Percentiles rank a stretch among this genome's conserved stretches.
Evolutionary conservation across 2,888 invertebrate genomes (phyloP).

Genomic region (Marasmarcha lunaedactyla): DNA sequence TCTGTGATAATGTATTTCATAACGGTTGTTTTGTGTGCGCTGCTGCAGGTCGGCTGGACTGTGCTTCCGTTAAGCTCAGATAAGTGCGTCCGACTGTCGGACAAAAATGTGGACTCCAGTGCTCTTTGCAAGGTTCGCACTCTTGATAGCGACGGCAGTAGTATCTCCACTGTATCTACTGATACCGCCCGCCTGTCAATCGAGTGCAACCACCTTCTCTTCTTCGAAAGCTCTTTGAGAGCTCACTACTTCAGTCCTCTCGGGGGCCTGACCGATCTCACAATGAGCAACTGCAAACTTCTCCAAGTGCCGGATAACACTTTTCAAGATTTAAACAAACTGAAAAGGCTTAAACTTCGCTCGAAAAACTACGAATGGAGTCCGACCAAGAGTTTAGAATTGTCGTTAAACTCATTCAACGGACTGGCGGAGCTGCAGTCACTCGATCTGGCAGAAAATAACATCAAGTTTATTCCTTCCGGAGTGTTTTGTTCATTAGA

Average conservation of each 20-base stretch:
- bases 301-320: conserved; percentile 80
- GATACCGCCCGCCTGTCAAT: conserved; percentile 81
- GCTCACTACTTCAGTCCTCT: conserved; percentile 79
- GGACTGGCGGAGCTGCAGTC: conserved; percentile 84
- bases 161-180: conserved; percentile 69
- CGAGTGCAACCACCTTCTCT: conserved; percentile 81
- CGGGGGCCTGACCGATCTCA: conserved; percentile 79
- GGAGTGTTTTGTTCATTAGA: conserved; percentile 83
- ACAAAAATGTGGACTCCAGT: conserved; percentile 59
- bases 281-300: conserved; percentile 84
- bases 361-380: conserved; percentile 87
- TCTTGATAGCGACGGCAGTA: conserved; percentile 76
- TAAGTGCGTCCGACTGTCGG: conserved; percentile 40
- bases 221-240: conserved; percentile 82
- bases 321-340: conserved; percentile 83
- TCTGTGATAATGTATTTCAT: conserved; percentile 65
- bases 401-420: conserved; percentile 77
- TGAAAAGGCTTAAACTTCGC: conserved; percentile 82
- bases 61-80: conserved; percentile 65
- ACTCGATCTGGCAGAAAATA: conserved; percentile 86
- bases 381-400: conserved; percentile 78
- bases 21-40: conserved; percentile 59
- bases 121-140: conserved; percentile 78
- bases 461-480: conserved; percentile 83
- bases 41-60: conserved; percentile 67